Conservation (phyloP, 2,888 invertebrate species). For the Thecophora atra region DNA sequence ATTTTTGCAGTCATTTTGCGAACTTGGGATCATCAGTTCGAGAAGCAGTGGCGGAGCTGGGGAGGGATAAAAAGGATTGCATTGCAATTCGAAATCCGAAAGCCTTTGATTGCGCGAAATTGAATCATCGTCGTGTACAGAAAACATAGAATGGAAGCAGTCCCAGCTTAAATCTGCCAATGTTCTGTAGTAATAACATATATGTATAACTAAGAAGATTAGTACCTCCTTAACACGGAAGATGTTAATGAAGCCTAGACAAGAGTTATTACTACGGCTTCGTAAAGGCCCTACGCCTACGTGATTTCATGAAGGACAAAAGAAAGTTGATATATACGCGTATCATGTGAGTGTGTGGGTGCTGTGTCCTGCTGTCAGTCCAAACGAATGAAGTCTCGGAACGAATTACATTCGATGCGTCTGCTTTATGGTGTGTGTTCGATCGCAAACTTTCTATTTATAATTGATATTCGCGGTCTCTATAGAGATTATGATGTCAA, state of each 20-base stretch:
- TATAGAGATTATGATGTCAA: background rate
- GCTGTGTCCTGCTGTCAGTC: slow-evolving; percentile 35
- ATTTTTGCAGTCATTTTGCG: background rate
- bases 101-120: slow-evolving; percentile 47
- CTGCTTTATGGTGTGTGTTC: slow-evolving; percentile 57
- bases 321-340: background rate
- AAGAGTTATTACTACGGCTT: too few species aligned
- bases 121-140: slow-evolving; percentile 43
- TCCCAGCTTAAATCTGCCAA: too few species aligned
- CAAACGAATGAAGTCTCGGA: slow-evolving; percentile 11
- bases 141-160: too few species aligned
- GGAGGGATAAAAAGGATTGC: too few species aligned
- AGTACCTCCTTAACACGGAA: too few species aligned
- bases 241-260: too few species aligned
- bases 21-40: slow-evolving; percentile 5
- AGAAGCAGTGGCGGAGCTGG: slow-evolving; percentile 37
- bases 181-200: too few species aligned
- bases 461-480: background rate
- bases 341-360: slow-evolving; percentile 38
- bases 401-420: slow-evolving; percentile 31
- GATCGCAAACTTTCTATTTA: slow-evolving; percentile 48
- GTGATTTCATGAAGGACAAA: too few species aligned
- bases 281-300: too few species aligned
- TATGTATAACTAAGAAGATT: too few species aligned
- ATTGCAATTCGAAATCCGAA: too few species aligned